Conservation (phyloP, 2,888 invertebrate genomes). For the Ormia ochracea region DNA sequence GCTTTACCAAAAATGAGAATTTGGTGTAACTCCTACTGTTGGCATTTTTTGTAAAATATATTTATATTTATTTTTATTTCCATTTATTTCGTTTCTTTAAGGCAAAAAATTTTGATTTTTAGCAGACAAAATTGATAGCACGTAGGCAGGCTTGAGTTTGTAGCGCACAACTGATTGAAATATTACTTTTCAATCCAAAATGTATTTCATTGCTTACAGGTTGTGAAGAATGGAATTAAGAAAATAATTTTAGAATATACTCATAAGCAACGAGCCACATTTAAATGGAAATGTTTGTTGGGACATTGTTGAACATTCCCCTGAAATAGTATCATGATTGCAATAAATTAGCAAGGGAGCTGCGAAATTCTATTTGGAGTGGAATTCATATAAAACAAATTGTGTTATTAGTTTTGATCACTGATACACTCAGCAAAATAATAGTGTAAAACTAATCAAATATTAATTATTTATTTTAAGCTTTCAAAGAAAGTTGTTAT, state of each 20-base stretch:
- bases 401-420: too few species aligned
- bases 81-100: conserved; percentile 23
- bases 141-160: conserved; percentile 36
- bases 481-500: too few species aligned
- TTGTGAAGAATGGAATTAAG: background rate
- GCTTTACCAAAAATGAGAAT: background rate
- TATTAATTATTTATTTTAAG: too few species aligned
- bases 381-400: too few species aligned
- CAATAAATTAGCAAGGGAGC: too few species aligned
- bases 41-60: too few species aligned
- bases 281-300: background rate
- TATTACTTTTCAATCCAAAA: conserved; percentile 6
- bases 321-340: too few species aligned
- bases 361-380: too few species aligned
- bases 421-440: too few species aligned
- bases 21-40: conserved; percentile 50
- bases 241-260: background rate
- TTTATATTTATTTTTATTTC: background rate
- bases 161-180: conserved; percentile 23
- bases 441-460: too few species aligned
- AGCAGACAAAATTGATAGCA: background rate
- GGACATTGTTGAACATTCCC: too few species aligned
- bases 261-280: background rate
- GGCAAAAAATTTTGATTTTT: conserved; percentile 37
- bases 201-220: background rate